A percentile compares a stretch with the other conserved stretches of the same genome.
phyloP scores from a whole-genome alignment of 2,888 invertebrate genomes.

The Campoletis raptor region DNA sequence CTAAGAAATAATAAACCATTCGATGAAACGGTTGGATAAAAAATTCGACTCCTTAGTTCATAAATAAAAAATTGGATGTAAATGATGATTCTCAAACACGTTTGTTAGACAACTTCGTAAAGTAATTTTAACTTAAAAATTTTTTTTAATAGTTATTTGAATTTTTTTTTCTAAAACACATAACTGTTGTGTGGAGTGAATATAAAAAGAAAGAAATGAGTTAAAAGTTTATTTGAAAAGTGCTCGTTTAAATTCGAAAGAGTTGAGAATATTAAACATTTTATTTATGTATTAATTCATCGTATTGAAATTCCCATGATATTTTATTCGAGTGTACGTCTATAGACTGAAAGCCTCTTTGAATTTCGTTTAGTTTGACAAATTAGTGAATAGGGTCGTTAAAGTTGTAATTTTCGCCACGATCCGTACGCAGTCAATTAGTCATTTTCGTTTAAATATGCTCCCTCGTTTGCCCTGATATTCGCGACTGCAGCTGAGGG shows the following conservation, averaged over 20 bases:
- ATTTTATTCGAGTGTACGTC: not conserved
- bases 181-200: not conserved
- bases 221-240: not conserved
- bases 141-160: not conserved
- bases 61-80: not conserved
- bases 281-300: not conserved
- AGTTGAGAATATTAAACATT: not conserved
- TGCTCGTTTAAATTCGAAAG: not conserved
- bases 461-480: not conserved
- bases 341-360: not conserved
- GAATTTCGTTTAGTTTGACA: constrained; percentile 18
- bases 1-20: too few species aligned
- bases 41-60: not conserved
- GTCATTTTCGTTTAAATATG: constrained; percentile 31
- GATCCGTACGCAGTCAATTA: constrained; percentile 25
- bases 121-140: not conserved
- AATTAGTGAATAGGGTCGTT: constrained; percentile 18
- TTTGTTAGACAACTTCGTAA: not conserved
- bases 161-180: not conserved
- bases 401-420: constrained; percentile 13
- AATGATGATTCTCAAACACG: not conserved
- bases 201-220: not conserved
- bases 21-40: not conserved
- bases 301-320: not conserved
- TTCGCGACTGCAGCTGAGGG: constrained; percentile 17